phyloP scores from a whole-genome alignment of 1,140 invertebrate species.

The Drosophila novamexicana region DNA sequence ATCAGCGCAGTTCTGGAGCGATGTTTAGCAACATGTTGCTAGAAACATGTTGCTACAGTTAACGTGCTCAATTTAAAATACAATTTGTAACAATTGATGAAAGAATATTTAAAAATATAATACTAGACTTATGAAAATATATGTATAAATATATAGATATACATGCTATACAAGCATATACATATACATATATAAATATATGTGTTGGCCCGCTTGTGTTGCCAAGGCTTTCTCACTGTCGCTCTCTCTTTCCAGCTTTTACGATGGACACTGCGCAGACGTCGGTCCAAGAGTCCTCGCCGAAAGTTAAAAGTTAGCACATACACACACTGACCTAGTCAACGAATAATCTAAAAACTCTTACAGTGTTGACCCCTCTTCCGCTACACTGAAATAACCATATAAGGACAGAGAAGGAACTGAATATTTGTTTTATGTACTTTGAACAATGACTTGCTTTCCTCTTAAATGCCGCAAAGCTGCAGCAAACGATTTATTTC shows the following conservation, averaged over 20 bases:
- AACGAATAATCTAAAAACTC: slow-evolving; percentile 45
- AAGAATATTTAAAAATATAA: too few species aligned
- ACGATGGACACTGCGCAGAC: slow-evolving; percentile 47
- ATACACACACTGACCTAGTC: slow-evolving; percentile 78
- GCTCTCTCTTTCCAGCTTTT: slow-evolving; percentile 11
- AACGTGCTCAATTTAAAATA: too few species aligned
- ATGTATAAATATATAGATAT: too few species aligned
- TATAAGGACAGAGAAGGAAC: slow-evolving; percentile 61
- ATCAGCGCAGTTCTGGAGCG: slow-evolving; percentile 24
- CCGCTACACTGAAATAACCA: slow-evolving; percentile 47
- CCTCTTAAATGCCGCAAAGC: not conserved
- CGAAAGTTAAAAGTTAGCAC: slow-evolving; percentile 53
- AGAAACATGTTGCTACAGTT: slow-evolving; percentile 38
- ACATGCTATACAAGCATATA: too few species aligned
- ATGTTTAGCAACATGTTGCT: slow-evolving; percentile 47
- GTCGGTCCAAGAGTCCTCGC: slow-evolving; percentile 26
- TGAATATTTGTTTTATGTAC: not conserved
- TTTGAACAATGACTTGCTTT: not conserved
- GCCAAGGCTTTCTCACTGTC: slow-evolving; percentile 34
- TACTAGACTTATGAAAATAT: too few species aligned
- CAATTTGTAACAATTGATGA: too few species aligned
- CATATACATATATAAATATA: not conserved
- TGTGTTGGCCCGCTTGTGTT: slow-evolving; percentile 24
- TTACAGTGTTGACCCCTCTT: slow-evolving; percentile 35
- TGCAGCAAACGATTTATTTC: too few species aligned